A percentile compares a stretch with the other conserved stretches of the same genome.
Evolutionary conservation across 2,888 invertebrate species (phyloP).

Genomic region (Biston stratarius): DNA sequence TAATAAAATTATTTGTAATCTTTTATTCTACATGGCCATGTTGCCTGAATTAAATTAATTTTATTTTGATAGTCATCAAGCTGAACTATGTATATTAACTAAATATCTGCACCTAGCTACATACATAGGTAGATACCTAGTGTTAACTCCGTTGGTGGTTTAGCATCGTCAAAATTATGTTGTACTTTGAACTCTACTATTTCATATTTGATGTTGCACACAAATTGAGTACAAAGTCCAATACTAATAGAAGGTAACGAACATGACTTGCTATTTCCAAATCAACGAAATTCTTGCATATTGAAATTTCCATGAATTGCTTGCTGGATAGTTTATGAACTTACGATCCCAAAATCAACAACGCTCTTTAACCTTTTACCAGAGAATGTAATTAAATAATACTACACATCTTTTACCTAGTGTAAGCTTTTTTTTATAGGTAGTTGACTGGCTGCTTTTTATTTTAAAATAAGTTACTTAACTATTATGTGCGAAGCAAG

Average conservation of each 20-base stretch:
- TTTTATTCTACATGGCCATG: no score
- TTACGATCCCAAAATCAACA: background rate
- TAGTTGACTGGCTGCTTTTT: no score
- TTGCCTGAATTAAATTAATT: no score
- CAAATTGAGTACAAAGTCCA: slow-evolving; percentile 17
- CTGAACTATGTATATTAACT: no score
- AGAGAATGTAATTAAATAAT: background rate
- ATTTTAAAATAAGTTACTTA: no score
- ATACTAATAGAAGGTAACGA: background rate
- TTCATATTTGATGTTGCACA: slow-evolving; percentile 3
- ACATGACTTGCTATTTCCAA: slow-evolving; percentile 25
- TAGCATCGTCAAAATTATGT: background rate
- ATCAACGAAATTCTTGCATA: slow-evolving; percentile 16
- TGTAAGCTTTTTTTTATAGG: no score
- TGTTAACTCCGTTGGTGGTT: background rate
- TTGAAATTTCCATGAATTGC: slow-evolving; percentile 8
- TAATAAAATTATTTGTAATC: no score
- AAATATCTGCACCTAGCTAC: background rate
- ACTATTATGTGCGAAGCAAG: no score
- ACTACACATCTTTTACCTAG: no score
- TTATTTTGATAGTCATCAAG: no score
- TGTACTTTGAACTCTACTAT: slow-evolving; percentile 7
- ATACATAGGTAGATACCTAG: background rate
- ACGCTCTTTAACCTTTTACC: background rate
- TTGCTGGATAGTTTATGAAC: no score